Percentiles rank a stretch among this genome's conserved stretches.
phyloP scores from a whole-genome alignment of 2,888 invertebrate genomes.

The Lasioglossum pauxillum region DNA sequence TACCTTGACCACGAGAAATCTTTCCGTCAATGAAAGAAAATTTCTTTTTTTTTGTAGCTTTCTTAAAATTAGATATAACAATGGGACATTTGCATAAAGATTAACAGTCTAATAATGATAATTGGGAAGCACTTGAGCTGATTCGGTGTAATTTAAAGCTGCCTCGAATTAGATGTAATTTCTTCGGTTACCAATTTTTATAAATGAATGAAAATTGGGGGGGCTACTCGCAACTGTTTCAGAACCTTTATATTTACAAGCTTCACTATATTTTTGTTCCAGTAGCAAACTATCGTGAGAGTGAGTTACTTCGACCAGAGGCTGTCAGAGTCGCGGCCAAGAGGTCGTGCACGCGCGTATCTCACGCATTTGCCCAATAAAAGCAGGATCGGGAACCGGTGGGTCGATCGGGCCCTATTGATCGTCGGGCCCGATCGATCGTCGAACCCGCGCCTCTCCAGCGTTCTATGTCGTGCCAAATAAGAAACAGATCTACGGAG shows the following conservation, averaged over 20 bases:
- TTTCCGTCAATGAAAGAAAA: background rate
- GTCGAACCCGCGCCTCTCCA: slow-evolving; percentile 44
- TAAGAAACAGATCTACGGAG: slow-evolving; percentile 53
- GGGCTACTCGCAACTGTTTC: background rate
- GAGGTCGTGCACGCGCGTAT: slow-evolving; percentile 41
- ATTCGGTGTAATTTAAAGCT: too few species aligned
- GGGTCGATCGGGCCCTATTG: slow-evolving; percentile 18
- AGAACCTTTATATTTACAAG: background rate
- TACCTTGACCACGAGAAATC: too few species aligned
- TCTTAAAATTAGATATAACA: too few species aligned
- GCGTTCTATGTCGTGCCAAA: slow-evolving; percentile 58
- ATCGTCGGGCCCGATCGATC: slow-evolving; percentile 25
- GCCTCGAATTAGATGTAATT: background rate
- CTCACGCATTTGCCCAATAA: slow-evolving; percentile 44
- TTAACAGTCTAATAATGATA: too few species aligned
- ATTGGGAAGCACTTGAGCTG: background rate
- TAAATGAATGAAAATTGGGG: background rate
- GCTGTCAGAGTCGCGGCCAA: background rate
- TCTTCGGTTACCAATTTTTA: too few species aligned
- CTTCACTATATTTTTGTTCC: background rate
- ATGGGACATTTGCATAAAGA: too few species aligned
- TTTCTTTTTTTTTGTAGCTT: too few species aligned
- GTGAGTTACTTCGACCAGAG: slow-evolving; percentile 28
- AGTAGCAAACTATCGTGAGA: background rate
- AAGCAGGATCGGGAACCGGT: slow-evolving; percentile 43